Base-by-base conservation (phyloP, 1,140 invertebrate genomes). In the Teleopsis dalmanni region DNA sequence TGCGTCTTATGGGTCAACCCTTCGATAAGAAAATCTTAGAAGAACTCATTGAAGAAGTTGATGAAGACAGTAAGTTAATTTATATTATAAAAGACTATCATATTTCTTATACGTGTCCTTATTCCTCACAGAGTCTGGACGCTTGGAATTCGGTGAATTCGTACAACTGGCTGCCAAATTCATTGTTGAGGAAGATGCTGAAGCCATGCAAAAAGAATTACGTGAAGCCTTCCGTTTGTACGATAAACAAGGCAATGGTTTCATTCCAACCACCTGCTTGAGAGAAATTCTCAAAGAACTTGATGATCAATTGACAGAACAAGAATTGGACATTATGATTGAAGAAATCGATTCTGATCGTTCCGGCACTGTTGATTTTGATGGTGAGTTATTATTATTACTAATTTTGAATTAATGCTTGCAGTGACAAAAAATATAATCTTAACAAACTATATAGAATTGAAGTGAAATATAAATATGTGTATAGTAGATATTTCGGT, bases 341-440 rank as follows among this genome's bases (percentile, higher is more conserved):
- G 89, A 93, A 61, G 93, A 96, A 78, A 95, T 95, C 65, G 93
- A 96, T 73, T 89, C 89, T 37, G 92, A 95, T 72, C 91, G 91
- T 55, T 94, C 90, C 52, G 77, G 78, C 54, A 79, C 78, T 53
- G 78, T 79, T 54, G 80, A 82, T 71, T 82, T 81, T 70, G 80
- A 82, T 72, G 80, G 80, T 81, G 62, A 74, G 63, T 63, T 34
- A 5, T 14, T n/a, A n/a, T n/a, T n/a, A n/a, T n/a, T n/a, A n/a
- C n/a, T n/a, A n/a, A n/a, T n/a, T n/a, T 16, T 8, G 9, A n/a
- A n/a, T n/a, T n/a, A n/a, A n/a, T n/a, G n/a, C n/a, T n/a, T 9
- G 29, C 29, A 9, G 29, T 9, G 8, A n/a, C 29, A 31, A 9
- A 31, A 43, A 42, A 6, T 13, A 27, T 42, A 9, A 16, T 34